Percentiles rank a stretch among this genome's conserved stretches.
Conservation (phyloP, 2,888 invertebrate genomes). For the Apamea monoglypha region DNA sequence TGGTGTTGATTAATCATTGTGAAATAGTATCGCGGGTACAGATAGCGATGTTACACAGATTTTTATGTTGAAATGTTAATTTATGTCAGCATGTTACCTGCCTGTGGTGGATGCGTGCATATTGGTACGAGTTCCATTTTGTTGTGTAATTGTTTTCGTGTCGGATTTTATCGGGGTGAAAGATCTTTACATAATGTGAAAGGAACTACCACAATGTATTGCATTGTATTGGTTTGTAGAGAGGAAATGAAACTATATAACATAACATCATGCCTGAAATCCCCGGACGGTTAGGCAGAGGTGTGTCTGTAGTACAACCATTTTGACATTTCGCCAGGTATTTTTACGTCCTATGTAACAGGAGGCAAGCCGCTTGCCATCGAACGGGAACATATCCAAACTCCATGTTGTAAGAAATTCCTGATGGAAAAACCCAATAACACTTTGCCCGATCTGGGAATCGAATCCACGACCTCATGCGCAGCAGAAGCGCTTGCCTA, state of each 20-base stretch:
- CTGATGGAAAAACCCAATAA: background rate
- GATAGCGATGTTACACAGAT: constrained; percentile 74
- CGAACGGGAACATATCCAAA: background rate
- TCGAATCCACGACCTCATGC: background rate
- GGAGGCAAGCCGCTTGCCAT: background rate
- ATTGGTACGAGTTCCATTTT: constrained; percentile 21
- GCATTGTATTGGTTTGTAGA: background rate
- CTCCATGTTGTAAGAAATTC: background rate
- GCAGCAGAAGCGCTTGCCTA: background rate
- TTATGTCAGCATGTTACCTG: constrained; percentile 66
- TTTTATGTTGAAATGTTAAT: constrained; percentile 76
- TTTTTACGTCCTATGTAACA: background rate
- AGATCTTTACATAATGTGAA: constrained; percentile 5
- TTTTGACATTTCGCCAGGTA: background rate
- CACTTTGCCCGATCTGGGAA: background rate
- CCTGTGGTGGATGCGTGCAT: constrained; percentile 17
- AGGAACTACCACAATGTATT: background rate
- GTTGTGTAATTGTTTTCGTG: constrained; percentile 44
- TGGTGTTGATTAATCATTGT: constrained; percentile 84
- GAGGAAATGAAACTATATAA: background rate
- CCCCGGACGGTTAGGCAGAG: background rate
- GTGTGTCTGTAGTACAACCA: background rate
- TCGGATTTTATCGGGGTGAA: constrained; percentile 11
- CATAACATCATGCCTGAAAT: background rate
- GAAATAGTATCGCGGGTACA: constrained; percentile 73